These are phyloP conservation scores for Drosophila paulistorum DNA, from an alignment of 1,140 invertebrate genomes.

Conservation along the genomic window DNA sequence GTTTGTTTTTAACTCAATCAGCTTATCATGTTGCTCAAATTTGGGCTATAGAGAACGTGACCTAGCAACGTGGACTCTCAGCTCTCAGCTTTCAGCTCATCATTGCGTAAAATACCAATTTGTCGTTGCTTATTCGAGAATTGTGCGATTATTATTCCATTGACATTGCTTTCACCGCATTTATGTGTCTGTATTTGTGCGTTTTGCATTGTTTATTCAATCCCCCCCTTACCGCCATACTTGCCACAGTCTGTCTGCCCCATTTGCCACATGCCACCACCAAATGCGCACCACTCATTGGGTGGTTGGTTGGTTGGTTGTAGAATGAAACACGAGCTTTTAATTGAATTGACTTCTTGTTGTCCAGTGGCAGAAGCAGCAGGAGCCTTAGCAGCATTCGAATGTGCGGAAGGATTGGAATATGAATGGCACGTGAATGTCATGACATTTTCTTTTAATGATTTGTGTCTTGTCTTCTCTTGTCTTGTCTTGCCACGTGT, in stretches of 20 bases:
- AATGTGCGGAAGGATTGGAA: conserved; percentile 1
- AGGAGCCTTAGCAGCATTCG: background rate
- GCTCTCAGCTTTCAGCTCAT: background rate
- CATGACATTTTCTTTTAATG: conserved; percentile 14
- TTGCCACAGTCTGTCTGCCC: background rate
- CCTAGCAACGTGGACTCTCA: conserved; percentile 29
- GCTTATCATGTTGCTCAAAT: conserved; percentile 5
- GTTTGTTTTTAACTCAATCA: background rate
- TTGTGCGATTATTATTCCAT: conserved; percentile 14
- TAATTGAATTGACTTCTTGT: conserved; percentile 49
- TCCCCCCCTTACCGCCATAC: no score
- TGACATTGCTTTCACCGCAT: conserved; percentile 8
- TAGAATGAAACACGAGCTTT: conserved; percentile 25
- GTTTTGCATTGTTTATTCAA: conserved; percentile 5
- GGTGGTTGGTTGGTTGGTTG: background rate
- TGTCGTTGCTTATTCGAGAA: conserved; percentile 9
- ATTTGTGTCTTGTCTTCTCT: conserved; percentile 16
- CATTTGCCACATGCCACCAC: background rate
- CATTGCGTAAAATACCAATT: conserved; percentile 14
- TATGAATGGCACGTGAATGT: conserved; percentile 15
- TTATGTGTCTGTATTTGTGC: background rate
- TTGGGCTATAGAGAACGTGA: conserved; percentile 24
- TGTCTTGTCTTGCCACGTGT: conserved; percentile 11
- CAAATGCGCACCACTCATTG: background rate
- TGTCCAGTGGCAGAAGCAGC: background rate